Evolutionary conservation across 2,888 invertebrate species (phyloP).

Genomic region (Thecophora atra): DNA sequence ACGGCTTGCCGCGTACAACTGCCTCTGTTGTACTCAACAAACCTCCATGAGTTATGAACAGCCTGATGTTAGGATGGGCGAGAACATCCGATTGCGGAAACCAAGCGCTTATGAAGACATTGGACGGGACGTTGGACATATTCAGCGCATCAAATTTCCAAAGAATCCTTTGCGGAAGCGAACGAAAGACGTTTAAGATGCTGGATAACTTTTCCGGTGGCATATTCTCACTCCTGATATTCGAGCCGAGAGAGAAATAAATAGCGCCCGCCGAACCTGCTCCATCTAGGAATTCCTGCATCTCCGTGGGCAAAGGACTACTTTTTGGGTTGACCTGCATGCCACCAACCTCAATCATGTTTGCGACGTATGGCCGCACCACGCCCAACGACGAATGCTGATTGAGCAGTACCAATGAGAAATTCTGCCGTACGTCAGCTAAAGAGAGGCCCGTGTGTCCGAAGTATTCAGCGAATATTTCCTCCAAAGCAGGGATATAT

Average conservation of each 20-base stretch:
- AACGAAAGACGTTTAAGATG: conserved; percentile 31
- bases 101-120: conserved; percentile 58
- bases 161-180: conserved; percentile 47
- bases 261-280: conserved; percentile 58
- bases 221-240: conserved; percentile 47
- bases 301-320: conserved; percentile 50
- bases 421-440: conserved; percentile 43
- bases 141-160: conserved; percentile 60
- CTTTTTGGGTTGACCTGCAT: conserved; percentile 49
- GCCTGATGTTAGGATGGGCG: conserved; percentile 64
- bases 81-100: conserved; percentile 61
- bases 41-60: conserved; percentile 65
- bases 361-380: conserved; percentile 52
- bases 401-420: conserved; percentile 51
- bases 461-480: conserved; percentile 46
- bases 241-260: conserved; percentile 65
- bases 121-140: conserved; percentile 49
- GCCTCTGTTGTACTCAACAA: conserved; percentile 64
- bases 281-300: conserved; percentile 58
- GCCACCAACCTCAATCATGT: conserved; percentile 56
- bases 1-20: conserved; percentile 63
- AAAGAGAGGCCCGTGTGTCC: conserved; percentile 44
- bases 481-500: conserved; percentile 48
- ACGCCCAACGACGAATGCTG: conserved; percentile 49
- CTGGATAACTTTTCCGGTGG: conserved; percentile 45